Conservation (phyloP, 2,888 invertebrate genomes). For the Hymenopus coronatus region DNA sequence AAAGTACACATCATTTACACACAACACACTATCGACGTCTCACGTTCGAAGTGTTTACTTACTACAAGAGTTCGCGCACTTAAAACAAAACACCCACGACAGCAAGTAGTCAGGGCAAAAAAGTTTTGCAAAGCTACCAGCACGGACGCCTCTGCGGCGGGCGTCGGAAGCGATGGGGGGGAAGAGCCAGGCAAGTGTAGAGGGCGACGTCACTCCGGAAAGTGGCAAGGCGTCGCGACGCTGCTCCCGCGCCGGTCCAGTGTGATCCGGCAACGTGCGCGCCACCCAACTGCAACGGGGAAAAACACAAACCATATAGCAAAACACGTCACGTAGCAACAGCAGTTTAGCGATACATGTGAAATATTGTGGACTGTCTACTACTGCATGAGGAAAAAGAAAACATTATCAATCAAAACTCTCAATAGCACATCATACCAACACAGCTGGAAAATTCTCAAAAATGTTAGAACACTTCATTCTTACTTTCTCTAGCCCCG, state of each 20-base stretch:
- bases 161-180: neutral
- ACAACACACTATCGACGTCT: slow-evolving; percentile 1
- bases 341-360: neutral
- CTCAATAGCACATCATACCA: no score
- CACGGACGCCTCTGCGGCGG: neutral
- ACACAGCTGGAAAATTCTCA: no score
- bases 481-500: no score
- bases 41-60: neutral
- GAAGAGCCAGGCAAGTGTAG: neutral
- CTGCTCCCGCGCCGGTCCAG: slow-evolving; percentile 10
- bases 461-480: no score
- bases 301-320: slow-evolving; percentile 13
- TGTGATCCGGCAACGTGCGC: slow-evolving; percentile 21
- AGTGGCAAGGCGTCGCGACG: slow-evolving; percentile 23
- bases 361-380: neutral
- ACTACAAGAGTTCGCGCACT: neutral
- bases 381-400: neutral
- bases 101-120: neutral
- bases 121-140: neutral
- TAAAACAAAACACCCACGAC: neutral
- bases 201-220: neutral
- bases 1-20: neutral
- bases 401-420: neutral
- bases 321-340: neutral
- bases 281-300: slow-evolving; percentile 31